Evolutionary conservation across 2,888 invertebrate genomes (phyloP).

Genomic region (Sinhomidia bicolor): DNA sequence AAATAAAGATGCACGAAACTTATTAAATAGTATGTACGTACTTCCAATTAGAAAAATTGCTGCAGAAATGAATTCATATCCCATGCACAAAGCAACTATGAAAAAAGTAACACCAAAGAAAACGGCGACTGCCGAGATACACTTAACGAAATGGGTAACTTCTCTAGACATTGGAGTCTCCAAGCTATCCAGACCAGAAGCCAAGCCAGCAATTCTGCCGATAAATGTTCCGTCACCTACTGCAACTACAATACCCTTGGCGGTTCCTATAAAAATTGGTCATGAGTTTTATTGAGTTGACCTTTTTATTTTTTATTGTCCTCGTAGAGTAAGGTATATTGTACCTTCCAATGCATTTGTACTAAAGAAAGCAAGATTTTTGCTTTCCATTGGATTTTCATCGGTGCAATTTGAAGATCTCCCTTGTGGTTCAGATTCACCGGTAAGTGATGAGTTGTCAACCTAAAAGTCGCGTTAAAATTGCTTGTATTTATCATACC

Average conservation of each 20-base stretch:
- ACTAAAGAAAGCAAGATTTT: conserved; percentile 81
- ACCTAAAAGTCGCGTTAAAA: no score
- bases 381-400: conserved; percentile 83
- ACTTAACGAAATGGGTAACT: conserved; percentile 87
- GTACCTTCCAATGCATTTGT: conserved; percentile 82
- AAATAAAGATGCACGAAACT: no score
- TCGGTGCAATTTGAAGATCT: conserved; percentile 80
- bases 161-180: conserved; percentile 91
- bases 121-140: conserved; percentile 75
- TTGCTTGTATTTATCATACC: no score
- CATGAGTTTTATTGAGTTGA: no score
- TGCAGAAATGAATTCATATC: conserved; percentile 79
- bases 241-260: conserved; percentile 86
- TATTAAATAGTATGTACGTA: no score
- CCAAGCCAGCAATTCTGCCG: conserved; percentile 88
- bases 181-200: conserved; percentile 86
- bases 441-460: conserved; percentile 82
- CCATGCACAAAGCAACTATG: conserved; percentile 69
- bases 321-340: no score
- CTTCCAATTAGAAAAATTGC: conserved; percentile 75
- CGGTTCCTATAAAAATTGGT: conserved; percentile 82
- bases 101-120: conserved; percentile 75
- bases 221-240: conserved; percentile 87
- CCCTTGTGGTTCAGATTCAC: conserved; percentile 82
- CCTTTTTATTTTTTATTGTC: no score